Evolutionary conservation across 2,797 vertebrate genomes (phyloP).

Genomic region (Gambelia wislizenii): DNA sequence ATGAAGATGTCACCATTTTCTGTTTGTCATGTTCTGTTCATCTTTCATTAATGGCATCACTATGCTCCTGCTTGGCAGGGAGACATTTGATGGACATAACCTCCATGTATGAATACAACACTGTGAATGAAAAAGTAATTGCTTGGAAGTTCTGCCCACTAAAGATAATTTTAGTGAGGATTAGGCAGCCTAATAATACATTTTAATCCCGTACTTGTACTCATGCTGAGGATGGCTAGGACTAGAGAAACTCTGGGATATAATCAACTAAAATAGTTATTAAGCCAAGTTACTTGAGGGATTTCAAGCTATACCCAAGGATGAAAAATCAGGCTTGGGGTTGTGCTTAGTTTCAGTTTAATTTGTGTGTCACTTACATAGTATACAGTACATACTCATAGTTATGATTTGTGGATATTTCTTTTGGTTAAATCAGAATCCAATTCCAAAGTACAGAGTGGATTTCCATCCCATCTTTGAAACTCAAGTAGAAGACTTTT

Average conservation of each 20-base stretch:
- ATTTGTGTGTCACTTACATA: not conserved
- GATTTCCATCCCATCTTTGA: not conserved
- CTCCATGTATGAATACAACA: not conserved
- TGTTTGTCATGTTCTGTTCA: not conserved
- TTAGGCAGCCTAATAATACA: not conserved
- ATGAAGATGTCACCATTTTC: not conserved
- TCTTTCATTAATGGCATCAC: constrained; percentile 4
- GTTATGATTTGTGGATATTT: not conserved
- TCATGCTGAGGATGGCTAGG: not conserved
- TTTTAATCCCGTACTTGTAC: not conserved
- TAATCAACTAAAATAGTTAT: not conserved
- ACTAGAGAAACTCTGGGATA: not conserved
- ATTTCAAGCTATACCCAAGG: not conserved
- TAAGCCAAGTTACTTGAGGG: not conserved
- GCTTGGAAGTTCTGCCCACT: not conserved
- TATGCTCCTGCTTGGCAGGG: not conserved
- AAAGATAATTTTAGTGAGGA: not conserved
- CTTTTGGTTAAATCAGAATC: not conserved
- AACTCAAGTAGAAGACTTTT: not conserved
- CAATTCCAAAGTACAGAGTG: not conserved
- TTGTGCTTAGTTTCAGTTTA: not conserved
- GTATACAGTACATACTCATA: not conserved
- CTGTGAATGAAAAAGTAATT: not conserved
- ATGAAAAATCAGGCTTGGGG: not conserved
- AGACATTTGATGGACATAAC: not conserved